Base-by-base conservation (phyloP, 2,113 vertebrate species). In the Platichthys stellatus region DNA sequence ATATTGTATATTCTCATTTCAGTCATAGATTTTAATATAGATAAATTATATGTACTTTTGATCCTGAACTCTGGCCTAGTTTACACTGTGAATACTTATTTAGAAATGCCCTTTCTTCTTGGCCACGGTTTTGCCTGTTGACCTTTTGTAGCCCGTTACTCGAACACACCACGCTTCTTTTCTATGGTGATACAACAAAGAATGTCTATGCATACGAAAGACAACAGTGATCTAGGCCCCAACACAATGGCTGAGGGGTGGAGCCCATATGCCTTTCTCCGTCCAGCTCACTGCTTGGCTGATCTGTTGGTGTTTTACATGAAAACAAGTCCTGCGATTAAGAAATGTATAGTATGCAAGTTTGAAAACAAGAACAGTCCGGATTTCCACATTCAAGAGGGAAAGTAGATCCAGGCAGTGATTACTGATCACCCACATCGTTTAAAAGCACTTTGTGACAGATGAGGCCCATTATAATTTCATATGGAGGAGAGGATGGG, bases 131-230 rank as follows among this genome's bases (percentile, higher is more conserved):
- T 83, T 69, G 53, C 63, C 72, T 82, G 87, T 80, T 92, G 94
- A 92, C 92, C 91, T 92, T 93, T 28, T 54, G 49, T 18, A 62
- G 62, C 47, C 43, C 17, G 15, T 64, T 45, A 68, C 45, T 66
- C 56, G 58, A 61, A 78, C 59, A 53, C 35, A 62, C 43, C 53
- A 31, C 85, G 83, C 92, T 93, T 80, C 10, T 58, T 90, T 86
- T 77, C 90, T 91, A 63, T 83, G 86, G 80, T 69, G 73, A 73
- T 58, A 72, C 77, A 81, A 84, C 83, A 89, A 91, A 88, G 89
- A 93, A 92, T 86, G 89, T 83, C 89, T 90, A 77, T 89, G 86
- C 80, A 91, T 94, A 89, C 86, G 87, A 93, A 94, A 95, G 84
- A 72, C 85, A 91, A 53, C 86, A 91, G 72, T 85, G 89, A 93